These are phyloP conservation scores for Allacma fusca DNA, from an alignment of 2,888 invertebrate genomes.

Conservation along the genomic window DNA sequence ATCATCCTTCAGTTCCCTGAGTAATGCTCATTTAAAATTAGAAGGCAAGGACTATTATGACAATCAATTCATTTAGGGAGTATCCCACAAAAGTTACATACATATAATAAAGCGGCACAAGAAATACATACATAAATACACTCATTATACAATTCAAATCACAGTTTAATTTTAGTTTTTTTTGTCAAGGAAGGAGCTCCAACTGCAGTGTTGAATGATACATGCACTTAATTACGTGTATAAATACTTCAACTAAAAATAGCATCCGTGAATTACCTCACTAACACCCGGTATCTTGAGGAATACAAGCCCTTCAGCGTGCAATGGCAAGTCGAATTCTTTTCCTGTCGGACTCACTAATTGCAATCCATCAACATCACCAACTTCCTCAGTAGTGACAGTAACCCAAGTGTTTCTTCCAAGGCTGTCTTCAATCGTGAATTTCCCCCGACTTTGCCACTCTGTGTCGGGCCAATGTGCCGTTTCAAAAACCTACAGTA, in stretches of 20 bases:
- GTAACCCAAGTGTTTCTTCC: conserved; percentile 61
- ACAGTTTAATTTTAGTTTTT: conserved; percentile 1
- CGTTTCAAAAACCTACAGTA: conserved; percentile 58
- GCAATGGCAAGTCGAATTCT: conserved; percentile 61
- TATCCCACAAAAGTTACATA: neutral
- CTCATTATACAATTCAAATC: conserved; percentile 26
- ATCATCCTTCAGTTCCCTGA: neutral
- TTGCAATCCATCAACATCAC: conserved; percentile 62
- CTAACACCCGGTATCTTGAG: conserved; percentile 60
- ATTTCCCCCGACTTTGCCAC: conserved; percentile 60
- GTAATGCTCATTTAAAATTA: neutral
- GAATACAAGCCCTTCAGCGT: conserved; percentile 61
- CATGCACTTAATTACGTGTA: neutral
- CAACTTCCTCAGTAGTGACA: conserved; percentile 60
- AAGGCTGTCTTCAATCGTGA: conserved; percentile 61
- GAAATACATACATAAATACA: conserved; percentile 4
- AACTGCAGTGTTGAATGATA: neutral
- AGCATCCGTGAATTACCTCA: conserved; percentile 55
- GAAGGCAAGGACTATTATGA: neutral
- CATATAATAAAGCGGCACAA: neutral
- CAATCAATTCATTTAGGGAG: neutral
- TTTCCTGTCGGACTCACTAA: conserved; percentile 61
- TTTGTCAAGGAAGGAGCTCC: too few relatives aligned
- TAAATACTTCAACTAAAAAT: neutral
- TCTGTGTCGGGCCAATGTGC: conserved; percentile 60